Evolutionary conservation across 2,113 vertebrate species (phyloP), one percentile per base, ranked within the genome.

Genomic region (Blennius ocellaris): DNA sequence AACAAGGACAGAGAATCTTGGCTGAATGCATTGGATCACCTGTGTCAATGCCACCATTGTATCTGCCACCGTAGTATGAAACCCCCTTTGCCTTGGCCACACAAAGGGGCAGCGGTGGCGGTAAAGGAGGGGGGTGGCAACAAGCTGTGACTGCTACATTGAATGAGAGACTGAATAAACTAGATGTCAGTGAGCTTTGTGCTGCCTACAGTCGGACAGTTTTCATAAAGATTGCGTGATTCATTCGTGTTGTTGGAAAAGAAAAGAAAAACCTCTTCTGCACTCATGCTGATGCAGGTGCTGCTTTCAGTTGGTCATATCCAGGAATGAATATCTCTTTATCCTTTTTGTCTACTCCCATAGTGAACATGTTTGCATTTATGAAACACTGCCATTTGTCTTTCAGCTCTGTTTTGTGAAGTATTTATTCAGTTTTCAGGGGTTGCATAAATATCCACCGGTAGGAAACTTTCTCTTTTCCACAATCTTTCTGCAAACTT

Each of bases 1-100:
- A 89, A 87, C 76, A 79, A 70, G 78, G 77, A 75, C 52, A 6
- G 59, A 78, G 80, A 82, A 72, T 82, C 70, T 57, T 60, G 56
- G 64, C 84, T 88, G 80, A 87, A 88, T 16, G 60, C 86, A 73
- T 81, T 9, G 11, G 87, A 90, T 91, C 91, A 91, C 90, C 89
- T 91, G 87, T 82, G 83, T 92, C 87, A 92, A 91, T 90, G 88
- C 87, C 60, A 65, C 90, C 79, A 88, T 91, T 92, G 89, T 92
- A 69, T 86, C 62, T 67, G 61, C 80, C 65, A 50, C 55, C 11
- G 48, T 52, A 53, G 69, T 74, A 62, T 78, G 71, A 89, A 89
- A 81, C 76, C 71, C 76, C 69, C 74, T 81, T 51, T 4, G 21
- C 48, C 73, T 67, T 41, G 66, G 67, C 78, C 76, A 71, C 86